Conservation (phyloP, 2,113 vertebrate species). For the Hystrix cristata region DNA sequence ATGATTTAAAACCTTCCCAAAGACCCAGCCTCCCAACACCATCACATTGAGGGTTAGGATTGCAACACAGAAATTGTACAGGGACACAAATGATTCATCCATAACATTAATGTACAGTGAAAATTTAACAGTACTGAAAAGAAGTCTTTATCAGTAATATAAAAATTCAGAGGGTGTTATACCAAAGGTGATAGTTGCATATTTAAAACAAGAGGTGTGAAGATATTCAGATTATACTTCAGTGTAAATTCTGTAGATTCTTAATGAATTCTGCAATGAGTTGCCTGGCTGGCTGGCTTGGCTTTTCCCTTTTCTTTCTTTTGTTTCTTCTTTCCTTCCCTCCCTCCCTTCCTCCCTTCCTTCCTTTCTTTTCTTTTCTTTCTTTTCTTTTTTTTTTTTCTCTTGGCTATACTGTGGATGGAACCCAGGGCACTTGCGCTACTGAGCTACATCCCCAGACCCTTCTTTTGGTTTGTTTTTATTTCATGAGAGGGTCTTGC, state of each 20-base stretch:
- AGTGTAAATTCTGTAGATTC: neutral
- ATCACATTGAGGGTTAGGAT: neutral
- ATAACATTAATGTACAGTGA: neutral
- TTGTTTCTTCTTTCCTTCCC: too few relatives aligned
- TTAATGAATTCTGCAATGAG: slow-evolving; percentile 45
- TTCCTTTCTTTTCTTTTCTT: too few relatives aligned
- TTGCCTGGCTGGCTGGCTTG: neutral
- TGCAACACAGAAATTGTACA: neutral
- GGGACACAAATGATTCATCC: neutral
- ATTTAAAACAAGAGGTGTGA: slow-evolving; percentile 53
- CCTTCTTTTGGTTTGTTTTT: neutral
- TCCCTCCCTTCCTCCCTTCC: too few relatives aligned
- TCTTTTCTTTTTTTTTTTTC: too few relatives aligned
- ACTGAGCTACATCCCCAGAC: neutral
- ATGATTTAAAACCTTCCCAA: neutral
- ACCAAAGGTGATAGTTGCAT: slow-evolving; percentile 12
- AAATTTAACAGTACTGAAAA: neutral
- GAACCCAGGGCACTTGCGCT: neutral
- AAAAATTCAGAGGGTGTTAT: slow-evolving; percentile 43
- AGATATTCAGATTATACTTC: slow-evolving; percentile 7
- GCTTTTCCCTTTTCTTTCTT: too few relatives aligned
- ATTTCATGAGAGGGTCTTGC: neutral
- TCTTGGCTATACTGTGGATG: too few relatives aligned
- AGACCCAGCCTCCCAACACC: too few relatives aligned
- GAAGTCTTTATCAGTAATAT: slow-evolving; percentile 38